Base-by-base conservation (phyloP, 2,113 vertebrate species). In the Orientallactaga bullata region DNA sequence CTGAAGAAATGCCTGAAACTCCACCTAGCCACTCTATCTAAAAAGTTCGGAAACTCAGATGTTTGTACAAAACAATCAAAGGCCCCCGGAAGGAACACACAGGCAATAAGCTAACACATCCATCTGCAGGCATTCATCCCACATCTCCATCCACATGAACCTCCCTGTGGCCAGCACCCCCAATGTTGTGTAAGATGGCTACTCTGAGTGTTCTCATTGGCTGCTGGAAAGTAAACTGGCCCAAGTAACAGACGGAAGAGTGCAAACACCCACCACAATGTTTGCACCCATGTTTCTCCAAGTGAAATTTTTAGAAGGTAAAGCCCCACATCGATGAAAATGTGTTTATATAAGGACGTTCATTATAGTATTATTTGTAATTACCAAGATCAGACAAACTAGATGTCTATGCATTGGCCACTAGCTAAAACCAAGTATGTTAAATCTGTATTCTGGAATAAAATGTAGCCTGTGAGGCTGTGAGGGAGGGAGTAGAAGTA, bases 101-200 rank as follows among this genome's bases (percentile, higher is more conserved):
- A 17, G 88, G 18, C 47, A 80, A 68, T 2, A 23, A 58, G 35
- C 20, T 30, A 28, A 61, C 35, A 81, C 35, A 81, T 85, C 26
- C 7, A 78, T 3, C 68, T 76, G 18, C 9, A 80, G 61, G 37
- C 35, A 58, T 0, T 37, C 18, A 60, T 47, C 8, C 5, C 42
- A 32, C 3, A 16, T 0, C 6, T 71, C 16, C 63, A 71, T 4
- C 39, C 37, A 21, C 0, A 66, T 0, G 8, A 21, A 55, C 18
- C 18, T 7, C 12, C 24, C 7, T 0, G 0, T n/a, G 76, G 68
- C 2, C 0, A 23, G 51, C 5, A 21, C 24, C 51, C 11, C 18
- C 11, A 24, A 26, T 17, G 2, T 11, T 72, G 17, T 15, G 2
- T 21, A 65, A 18, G 5, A 5, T 12, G 3, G 20, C 0, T 0